phyloP scores from a whole-genome alignment of 2,113 vertebrate genomes.

The Piaya cayana region DNA sequence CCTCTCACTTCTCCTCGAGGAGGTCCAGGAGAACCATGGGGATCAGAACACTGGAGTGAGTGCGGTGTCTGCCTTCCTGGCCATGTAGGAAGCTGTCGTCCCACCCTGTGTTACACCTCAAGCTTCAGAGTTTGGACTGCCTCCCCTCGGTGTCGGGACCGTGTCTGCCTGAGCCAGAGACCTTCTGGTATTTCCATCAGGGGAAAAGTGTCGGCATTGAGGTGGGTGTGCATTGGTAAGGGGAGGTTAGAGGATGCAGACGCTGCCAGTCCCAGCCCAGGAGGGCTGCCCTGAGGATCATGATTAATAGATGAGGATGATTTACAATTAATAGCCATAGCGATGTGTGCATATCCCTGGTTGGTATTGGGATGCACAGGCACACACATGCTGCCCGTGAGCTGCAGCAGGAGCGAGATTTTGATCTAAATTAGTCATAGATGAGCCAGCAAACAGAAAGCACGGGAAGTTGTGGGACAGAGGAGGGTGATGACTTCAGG shows the following conservation, averaged over 20 bases:
- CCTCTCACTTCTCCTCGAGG: not conserved
- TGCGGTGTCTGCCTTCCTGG: accelerated
- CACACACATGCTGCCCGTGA: not conserved
- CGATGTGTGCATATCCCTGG: accelerated
- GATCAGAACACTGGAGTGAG: accelerated
- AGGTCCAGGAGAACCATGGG: not conserved
- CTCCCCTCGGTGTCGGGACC: accelerated
- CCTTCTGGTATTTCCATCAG: not conserved
- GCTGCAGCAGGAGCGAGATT: not conserved
- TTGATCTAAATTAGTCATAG: not conserved
- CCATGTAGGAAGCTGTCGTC: not conserved
- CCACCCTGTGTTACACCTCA: accelerated
- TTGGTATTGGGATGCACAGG: accelerated
- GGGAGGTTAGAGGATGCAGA: not conserved
- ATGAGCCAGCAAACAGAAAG: not conserved
- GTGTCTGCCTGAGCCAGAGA: not conserved
- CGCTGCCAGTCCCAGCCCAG: accelerated
- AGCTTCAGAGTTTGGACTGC: accelerated
- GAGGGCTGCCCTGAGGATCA: not conserved
- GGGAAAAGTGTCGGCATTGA: no score
- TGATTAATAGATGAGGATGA: not conserved
- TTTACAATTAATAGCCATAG: not conserved
- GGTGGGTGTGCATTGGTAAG: not conserved
- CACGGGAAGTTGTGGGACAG: not conserved
- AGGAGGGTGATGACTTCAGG: not conserved